Percentiles rank a stretch among this genome's conserved stretches.
phyloP scores from a whole-genome alignment of 1,140 invertebrate species.

The Drosophila seguyi region DNA sequence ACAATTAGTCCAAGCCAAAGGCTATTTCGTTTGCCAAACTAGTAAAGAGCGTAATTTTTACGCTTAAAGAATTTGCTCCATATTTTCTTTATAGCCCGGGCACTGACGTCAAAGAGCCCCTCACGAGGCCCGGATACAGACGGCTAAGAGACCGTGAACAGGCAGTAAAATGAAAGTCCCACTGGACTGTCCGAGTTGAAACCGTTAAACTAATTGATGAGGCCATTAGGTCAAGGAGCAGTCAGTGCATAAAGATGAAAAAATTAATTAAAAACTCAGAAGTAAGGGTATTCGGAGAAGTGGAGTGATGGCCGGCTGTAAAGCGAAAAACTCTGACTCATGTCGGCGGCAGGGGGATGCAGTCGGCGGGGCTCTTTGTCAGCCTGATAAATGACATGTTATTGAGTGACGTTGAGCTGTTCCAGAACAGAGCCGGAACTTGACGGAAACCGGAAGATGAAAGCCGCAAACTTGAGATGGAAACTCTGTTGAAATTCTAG shows the following conservation, averaged over 20 bases:
- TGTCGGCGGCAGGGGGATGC: background rate
- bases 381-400: slow-evolving; percentile 54
- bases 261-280: slow-evolving; percentile 6
- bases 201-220: slow-evolving; percentile 31
- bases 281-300: background rate
- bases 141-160: background rate
- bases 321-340: slow-evolving; percentile 11
- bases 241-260: background rate
- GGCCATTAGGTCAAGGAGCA: slow-evolving; percentile 21
- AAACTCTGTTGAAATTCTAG: background rate
- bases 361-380: slow-evolving; percentile 28
- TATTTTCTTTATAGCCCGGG: slow-evolving; percentile 45
- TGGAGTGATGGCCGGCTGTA: background rate
- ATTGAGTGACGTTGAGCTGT: slow-evolving; percentile 46
- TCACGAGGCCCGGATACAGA: slow-evolving; percentile 14
- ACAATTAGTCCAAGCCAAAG: background rate
- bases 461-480: background rate
- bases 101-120: slow-evolving; percentile 59
- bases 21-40: background rate
- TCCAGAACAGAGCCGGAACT: background rate
- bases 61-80: slow-evolving; percentile 32
- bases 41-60: slow-evolving; percentile 35
- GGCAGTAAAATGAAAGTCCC: slow-evolving; percentile 7
- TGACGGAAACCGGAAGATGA: background rate
- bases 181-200: slow-evolving; percentile 2